These are phyloP conservation scores for Eleutherodactylus coqui DNA, from an alignment of 2,797 vertebrate genomes.

Conservation along the genomic window DNA sequence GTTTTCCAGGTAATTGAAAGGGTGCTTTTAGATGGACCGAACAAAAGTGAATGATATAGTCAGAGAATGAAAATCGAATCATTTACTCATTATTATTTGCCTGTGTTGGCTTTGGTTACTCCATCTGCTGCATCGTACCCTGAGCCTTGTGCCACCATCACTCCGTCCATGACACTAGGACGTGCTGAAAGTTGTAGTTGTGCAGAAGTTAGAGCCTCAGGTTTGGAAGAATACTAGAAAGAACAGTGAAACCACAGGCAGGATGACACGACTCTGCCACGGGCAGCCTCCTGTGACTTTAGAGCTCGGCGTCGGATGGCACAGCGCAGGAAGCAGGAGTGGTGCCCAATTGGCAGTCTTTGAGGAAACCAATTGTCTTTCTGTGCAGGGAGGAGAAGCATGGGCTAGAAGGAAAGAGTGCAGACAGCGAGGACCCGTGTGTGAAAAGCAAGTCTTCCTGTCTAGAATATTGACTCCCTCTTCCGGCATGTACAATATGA, in stretches of 20 bases:
- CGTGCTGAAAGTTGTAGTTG: too few relatives aligned
- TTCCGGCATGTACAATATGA: not conserved
- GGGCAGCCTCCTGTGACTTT: slow-evolving; percentile 10
- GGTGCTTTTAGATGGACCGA: too few relatives aligned
- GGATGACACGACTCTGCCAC: not conserved
- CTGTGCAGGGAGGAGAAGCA: not conserved
- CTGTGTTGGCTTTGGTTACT: too few relatives aligned
- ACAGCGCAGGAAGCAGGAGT: slow-evolving; percentile 8
- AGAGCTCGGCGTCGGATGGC: slow-evolving; percentile 22
- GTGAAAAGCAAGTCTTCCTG: slow-evolving; percentile 14
- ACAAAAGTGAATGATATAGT: too few relatives aligned
- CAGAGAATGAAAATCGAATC: too few relatives aligned
- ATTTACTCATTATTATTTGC: too few relatives aligned
- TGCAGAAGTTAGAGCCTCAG: too few relatives aligned
- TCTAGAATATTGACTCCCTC: not conserved
- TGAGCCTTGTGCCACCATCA: too few relatives aligned
- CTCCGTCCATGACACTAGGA: too few relatives aligned
- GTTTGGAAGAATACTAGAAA: too few relatives aligned
- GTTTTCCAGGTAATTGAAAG: too few relatives aligned
- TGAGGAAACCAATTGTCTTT: slow-evolving; percentile 33
- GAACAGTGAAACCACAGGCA: not conserved
- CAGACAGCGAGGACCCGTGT: not conserved
- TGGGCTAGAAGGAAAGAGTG: not conserved
- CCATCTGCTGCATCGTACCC: too few relatives aligned
- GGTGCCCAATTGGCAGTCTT: not conserved